phyloP scores from a whole-genome alignment of 2,888 invertebrate genomes.

The Buathra laborator region DNA sequence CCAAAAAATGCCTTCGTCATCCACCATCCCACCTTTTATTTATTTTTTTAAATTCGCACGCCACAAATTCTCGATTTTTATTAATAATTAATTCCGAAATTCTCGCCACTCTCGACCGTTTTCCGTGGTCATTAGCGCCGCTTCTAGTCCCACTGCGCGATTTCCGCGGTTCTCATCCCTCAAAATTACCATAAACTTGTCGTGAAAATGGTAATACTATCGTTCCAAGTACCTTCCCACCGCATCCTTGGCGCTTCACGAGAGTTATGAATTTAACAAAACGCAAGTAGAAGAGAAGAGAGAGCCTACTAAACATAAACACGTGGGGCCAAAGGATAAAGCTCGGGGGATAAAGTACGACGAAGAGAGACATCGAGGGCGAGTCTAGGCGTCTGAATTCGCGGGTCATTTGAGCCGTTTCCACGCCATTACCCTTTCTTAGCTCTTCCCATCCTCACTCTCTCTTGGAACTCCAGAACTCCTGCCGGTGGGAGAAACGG shows the following conservation, averaged over 20 bases:
- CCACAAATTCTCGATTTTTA: background rate
- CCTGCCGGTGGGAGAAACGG: conserved; percentile 7
- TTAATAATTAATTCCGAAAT: background rate
- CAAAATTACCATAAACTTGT: conserved; percentile 77
- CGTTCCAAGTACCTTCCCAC: conserved; percentile 4
- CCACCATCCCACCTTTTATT: background rate
- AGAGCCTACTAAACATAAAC: conserved; percentile 80
- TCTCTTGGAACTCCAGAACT: conserved; percentile 28
- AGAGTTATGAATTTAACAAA: background rate
- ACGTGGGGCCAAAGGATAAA: conserved; percentile 62
- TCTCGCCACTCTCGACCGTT: background rate
- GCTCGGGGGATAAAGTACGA: conserved; percentile 13
- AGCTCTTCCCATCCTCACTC: conserved; percentile 71
- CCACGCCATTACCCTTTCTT: conserved; percentile 84
- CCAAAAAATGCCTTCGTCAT: conserved; percentile 3
- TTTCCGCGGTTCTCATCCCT: background rate
- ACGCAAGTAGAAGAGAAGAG: background rate
- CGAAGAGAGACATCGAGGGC: conserved; percentile 62
- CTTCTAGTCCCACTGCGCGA: background rate
- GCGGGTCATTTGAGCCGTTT: conserved; percentile 85
- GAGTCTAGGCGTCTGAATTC: conserved; percentile 79
- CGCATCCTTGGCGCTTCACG: background rate
- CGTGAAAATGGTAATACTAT: conserved; percentile 76
- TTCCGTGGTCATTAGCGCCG: background rate
- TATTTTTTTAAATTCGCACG: background rate